These are phyloP conservation scores for Eudyptes chrysolophus DNA, from an alignment of 2,113 vertebrate genomes.

Conservation along the genomic window DNA sequence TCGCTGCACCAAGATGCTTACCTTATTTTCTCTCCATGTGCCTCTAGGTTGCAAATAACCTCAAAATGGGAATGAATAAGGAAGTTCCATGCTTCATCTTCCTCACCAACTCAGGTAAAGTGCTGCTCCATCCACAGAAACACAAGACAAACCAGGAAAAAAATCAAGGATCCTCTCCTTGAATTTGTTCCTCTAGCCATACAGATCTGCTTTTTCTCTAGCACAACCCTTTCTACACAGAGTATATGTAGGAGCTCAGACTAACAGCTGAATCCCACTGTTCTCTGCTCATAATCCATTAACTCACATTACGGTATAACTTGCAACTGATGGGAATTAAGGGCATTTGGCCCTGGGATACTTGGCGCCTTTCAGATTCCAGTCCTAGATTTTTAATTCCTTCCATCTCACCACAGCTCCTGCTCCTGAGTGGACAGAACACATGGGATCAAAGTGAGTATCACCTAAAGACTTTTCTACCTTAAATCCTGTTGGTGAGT, in stretches of 20 bases:
- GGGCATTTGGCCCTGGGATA: background rate
- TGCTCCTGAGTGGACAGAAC: background rate
- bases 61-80: background rate
- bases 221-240: background rate
- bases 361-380: background rate
- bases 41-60: background rate
- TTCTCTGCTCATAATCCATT: background rate
- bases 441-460: background rate
- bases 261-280: constrained; percentile 18
- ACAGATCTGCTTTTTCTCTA: background rate
- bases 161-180: background rate
- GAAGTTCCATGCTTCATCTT: background rate
- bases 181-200: background rate
- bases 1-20: background rate
- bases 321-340: background rate
- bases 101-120: background rate
- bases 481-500: background rate
- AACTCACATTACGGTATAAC: constrained; percentile 23
- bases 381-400: background rate
- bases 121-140: background rate
- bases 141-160: background rate
- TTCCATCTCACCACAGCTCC: background rate
- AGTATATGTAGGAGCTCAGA: background rate
- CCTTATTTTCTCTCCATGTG: background rate
- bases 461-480: background rate